phyloP scores from a whole-genome alignment of 1,140 invertebrate genomes.

The Mizuhopecten yessoensis region DNA sequence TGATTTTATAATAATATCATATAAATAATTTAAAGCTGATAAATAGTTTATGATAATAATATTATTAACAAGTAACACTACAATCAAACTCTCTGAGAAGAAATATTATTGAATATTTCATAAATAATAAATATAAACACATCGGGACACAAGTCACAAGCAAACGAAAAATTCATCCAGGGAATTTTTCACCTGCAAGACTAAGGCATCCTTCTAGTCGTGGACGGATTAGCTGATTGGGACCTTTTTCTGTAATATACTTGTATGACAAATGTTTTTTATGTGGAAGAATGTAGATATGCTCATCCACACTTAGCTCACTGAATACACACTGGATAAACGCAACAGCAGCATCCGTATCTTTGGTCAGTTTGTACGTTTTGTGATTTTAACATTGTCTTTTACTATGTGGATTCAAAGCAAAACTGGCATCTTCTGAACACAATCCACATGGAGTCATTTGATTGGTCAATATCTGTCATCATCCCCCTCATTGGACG shows the following conservation, averaged over 20 bases:
- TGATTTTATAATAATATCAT: conserved; percentile 38
- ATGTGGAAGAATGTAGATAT: conserved; percentile 42
- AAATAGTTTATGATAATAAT: conserved; percentile 41
- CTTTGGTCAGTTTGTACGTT: conserved; percentile 18
- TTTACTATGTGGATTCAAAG: conserved; percentile 51
- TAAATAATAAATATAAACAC: conserved; percentile 32
- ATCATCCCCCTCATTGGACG: conserved; percentile 72
- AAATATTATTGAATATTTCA: conserved; percentile 46
- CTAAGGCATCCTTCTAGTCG: neutral
- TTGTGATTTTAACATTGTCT: conserved; percentile 45
- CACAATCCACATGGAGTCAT: conserved; percentile 41
- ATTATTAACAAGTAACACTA: conserved; percentile 45
- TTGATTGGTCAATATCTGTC: conserved; percentile 50
- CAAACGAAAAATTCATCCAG: conserved; percentile 38
- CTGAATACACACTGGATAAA: neutral
- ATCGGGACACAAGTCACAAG: conserved; percentile 19
- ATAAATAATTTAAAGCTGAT: conserved; percentile 41
- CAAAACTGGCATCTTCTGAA: neutral
- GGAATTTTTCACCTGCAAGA: neutral
- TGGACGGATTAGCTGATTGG: conserved; percentile 8
- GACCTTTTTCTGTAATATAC: neutral
- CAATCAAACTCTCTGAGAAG: conserved; percentile 36
- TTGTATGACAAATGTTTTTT: conserved; percentile 23
- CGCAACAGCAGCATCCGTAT: conserved; percentile 43
- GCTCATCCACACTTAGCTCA: neutral